phyloP scores from a whole-genome alignment of 1,140 invertebrate genomes.

The Berghia stephanieae region DNA sequence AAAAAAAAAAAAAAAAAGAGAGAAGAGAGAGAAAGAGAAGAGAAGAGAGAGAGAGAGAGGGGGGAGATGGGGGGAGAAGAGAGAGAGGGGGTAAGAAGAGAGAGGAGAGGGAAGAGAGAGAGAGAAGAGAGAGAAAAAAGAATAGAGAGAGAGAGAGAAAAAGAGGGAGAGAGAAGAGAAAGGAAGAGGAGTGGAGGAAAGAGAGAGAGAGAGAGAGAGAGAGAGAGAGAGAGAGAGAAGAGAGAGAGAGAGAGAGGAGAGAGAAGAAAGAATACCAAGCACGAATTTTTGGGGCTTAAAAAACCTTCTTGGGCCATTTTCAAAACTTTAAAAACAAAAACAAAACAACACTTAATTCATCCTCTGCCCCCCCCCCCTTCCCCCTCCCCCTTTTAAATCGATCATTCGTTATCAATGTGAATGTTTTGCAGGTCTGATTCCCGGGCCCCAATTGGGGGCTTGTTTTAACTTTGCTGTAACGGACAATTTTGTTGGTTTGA shows the following conservation, averaged over 20 bases:
- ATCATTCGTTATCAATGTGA: too few species aligned
- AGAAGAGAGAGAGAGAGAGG: neutral
- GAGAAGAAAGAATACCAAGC: neutral
- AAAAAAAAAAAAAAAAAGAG: neutral
- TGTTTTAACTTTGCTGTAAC: too few species aligned
- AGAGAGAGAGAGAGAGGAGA: neutral
- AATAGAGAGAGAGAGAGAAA: neutral
- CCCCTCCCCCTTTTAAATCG: too few species aligned
- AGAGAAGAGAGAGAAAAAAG: neutral
- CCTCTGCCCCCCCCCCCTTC: too few species aligned
- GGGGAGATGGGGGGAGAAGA: neutral
- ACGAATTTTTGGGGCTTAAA: too few species aligned
- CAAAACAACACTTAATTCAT: too few species aligned
- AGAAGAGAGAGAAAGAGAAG: neutral
- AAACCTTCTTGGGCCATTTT: too few species aligned
- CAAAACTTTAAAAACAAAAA: neutral
- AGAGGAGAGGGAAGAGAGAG: neutral
- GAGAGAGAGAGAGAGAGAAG: neutral
- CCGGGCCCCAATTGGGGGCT: too few species aligned
- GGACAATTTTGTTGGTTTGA: too few species aligned
- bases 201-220: neutral
- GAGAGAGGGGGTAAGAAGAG: neutral
- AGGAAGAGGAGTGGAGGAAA: neutral
- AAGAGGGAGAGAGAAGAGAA: neutral
- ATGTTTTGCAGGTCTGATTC: too few species aligned